Percentiles rank a stretch among this genome's conserved stretches.
Evolutionary conservation across 2,113 vertebrate genomes (phyloP).

Genomic region (Brienomyrus brachyistius): DNA sequence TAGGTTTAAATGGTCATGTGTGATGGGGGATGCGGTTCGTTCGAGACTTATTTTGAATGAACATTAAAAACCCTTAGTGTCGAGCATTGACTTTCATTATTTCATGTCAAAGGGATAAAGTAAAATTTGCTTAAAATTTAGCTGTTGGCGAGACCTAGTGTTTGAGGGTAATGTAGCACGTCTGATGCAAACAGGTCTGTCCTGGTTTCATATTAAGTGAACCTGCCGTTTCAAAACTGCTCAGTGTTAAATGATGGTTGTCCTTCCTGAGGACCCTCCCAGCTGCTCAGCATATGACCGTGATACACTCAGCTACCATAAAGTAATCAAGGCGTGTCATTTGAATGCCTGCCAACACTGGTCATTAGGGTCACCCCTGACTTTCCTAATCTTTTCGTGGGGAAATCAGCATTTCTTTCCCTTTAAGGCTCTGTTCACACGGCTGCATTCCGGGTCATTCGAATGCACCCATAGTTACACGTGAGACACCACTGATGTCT

Average conservation of each 20-base stretch:
- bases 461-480: not conserved
- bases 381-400: not conserved
- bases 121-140: not conserved
- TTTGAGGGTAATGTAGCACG: not conserved
- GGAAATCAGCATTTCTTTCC: not conserved
- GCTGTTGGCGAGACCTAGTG: not conserved
- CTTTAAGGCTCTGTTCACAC: not conserved
- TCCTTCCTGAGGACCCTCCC: not conserved
- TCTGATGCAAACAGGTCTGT: not conserved
- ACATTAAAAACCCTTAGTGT: not conserved
- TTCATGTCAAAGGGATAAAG: not conserved
- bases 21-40: not conserved
- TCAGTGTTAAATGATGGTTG: not conserved
- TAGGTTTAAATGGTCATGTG: not conserved
- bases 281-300: not conserved
- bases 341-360: not conserved
- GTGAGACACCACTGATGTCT: not conserved
- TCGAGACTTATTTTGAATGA: not conserved
- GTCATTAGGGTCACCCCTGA: not conserved
- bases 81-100: not conserved
- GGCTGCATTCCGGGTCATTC: not conserved
- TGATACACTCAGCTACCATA: not conserved
- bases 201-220: not conserved
- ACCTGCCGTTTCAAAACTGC: not conserved
- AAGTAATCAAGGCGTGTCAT: not conserved